Conservation (phyloP, 2,797 vertebrate genomes). For the Enteromius radiatus region DNA sequence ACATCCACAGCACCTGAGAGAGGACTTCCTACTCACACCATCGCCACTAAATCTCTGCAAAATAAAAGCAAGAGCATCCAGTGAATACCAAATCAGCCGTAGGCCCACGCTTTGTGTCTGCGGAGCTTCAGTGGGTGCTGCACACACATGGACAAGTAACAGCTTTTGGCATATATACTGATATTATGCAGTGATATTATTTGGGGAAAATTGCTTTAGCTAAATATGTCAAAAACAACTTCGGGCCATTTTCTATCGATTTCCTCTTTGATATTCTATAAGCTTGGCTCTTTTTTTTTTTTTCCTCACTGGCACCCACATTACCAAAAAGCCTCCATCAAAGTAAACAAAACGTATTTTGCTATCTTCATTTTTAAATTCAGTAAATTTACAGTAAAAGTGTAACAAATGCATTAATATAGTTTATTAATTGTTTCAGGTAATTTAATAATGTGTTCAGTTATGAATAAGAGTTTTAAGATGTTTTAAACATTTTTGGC, state of each 20-base stretch:
- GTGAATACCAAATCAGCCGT: conserved; percentile 53
- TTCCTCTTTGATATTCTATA: conserved; percentile 7
- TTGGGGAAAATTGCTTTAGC: conserved; percentile 12
- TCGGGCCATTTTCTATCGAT: conserved; percentile 4
- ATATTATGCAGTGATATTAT: conserved; percentile 3
- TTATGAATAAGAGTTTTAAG: no score
- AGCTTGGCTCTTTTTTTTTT: not conserved
- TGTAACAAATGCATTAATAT: not conserved
- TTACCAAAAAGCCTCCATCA: not conserved
- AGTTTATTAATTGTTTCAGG: not conserved
- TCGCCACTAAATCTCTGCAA: conserved; percentile 48
- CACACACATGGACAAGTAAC: not conserved
- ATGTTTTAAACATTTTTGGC: not conserved
- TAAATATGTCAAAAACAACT: conserved; percentile 23
- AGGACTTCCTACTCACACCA: conserved; percentile 44
- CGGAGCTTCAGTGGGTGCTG: not conserved
- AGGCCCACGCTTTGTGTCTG: conserved; percentile 14
- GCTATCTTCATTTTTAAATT: not conserved
- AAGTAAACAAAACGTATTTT: not conserved
- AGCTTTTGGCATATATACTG: conserved; percentile 12
- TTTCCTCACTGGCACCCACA: not conserved
- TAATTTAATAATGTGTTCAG: not conserved
- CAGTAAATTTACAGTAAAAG: not conserved
- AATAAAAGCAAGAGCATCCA: conserved; percentile 55
- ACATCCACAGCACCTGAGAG: conserved; percentile 51